Evolutionary conservation across 2,888 invertebrate genomes (phyloP), one percentile per base, ranked within the genome.

Genomic region (Coelogynopora nodosa): DNA sequence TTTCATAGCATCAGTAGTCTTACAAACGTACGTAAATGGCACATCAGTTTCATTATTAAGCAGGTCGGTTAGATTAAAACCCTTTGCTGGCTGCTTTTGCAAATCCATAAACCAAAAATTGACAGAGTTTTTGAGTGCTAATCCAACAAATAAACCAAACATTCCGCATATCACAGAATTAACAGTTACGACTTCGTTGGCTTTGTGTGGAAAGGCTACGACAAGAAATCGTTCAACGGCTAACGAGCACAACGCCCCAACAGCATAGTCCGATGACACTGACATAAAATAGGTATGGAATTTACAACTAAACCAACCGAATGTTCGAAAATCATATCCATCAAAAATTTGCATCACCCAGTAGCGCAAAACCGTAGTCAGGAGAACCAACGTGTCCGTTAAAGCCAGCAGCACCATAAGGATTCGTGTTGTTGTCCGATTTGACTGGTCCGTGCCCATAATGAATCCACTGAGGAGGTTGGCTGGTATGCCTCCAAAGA

Each of bases 221-320:
- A 87, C 84, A 0, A 87, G 27, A 74, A 87, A 87, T 10, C 87
- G 88, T 30, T 87, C 87, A n/a, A 87, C 82, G 23, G 87, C 87
- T 2, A 87, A 23, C 1, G 82, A 83, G 29, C 87, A 87, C 30
- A 87, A 67, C 13, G 86, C 30, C 10, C 82, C 74, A 5, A 87
- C 87, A 0, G 87, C 87, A 23, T 88, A 67, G 67, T 87, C 87
- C 5, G 87, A 84, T 23, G 84, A 67, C 26, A 84, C 26, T 31
- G 88, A 74, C 1, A 84, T 67, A 0, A 67, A 13, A 26, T 31
- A 83, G 31, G 67, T 30, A 83, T 87, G 87, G 80, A 88, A 31
- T 30, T 31, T 49, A 29, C 87, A 87, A 30, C 31, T 28, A 67
- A 84, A 49, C 10, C 28, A 29, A 28, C 29, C 29, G 26, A 30